These are phyloP conservation scores for Otis tarda DNA, from an alignment of 2,113 vertebrate species.

Conservation along the genomic window DNA sequence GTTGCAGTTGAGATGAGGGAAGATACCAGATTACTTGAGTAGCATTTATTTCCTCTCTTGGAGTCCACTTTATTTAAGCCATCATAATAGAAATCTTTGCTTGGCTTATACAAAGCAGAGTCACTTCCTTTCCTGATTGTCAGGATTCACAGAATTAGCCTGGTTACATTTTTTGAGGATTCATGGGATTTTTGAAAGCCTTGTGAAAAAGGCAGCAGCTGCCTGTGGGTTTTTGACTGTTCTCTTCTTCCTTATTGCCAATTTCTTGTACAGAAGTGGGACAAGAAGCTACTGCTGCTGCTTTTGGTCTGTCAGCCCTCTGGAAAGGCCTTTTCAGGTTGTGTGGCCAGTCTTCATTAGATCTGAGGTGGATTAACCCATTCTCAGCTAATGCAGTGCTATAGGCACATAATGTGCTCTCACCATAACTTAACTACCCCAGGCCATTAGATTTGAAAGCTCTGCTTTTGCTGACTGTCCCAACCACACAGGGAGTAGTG, in stretches of 20 bases:
- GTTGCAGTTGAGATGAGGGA: neutral
- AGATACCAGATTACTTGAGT: neutral
- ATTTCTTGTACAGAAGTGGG: neutral
- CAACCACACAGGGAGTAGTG: neutral
- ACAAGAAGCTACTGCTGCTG: neutral
- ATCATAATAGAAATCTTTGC: neutral
- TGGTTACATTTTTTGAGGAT: neutral
- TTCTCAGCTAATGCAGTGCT: neutral
- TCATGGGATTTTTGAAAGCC: neutral
- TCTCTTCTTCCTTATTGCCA: neutral
- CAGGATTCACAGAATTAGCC: neutral
- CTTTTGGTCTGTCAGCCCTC: neutral
- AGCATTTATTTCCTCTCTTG: neutral
- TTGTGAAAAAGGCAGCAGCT: neutral
- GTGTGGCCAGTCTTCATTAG: accelerated
- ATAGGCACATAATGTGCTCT: neutral
- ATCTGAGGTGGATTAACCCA: neutral
- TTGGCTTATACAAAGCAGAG: neutral
- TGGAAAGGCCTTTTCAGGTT: neutral
- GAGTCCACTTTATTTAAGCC: neutral
- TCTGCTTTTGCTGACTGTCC: neutral
- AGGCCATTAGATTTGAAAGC: neutral
- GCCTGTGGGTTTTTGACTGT: neutral
- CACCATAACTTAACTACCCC: neutral
- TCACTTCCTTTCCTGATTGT: neutral